Conservation (phyloP, 2,888 invertebrate species). For the Pammene fasciana region DNA sequence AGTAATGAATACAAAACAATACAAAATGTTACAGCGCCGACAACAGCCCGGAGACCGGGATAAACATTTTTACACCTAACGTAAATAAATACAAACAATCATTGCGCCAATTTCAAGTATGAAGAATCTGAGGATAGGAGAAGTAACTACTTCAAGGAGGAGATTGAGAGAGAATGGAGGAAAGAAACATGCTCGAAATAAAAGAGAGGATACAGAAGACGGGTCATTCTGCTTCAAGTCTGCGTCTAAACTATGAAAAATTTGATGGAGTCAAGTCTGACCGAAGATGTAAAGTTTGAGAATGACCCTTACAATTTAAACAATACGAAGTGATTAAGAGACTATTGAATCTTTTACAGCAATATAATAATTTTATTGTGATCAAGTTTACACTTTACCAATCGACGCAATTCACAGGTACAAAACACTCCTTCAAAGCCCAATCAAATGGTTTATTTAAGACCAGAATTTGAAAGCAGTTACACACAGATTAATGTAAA, state of each 20-base stretch:
- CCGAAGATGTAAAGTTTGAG: too few species aligned
- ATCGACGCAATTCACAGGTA: constrained; percentile 79
- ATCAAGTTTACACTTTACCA: constrained; percentile 53
- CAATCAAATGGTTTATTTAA: constrained; percentile 61
- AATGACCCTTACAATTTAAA: too few species aligned
- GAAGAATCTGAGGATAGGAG: constrained; percentile 8
- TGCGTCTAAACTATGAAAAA: too few species aligned
- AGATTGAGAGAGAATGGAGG: constrained; percentile 13
- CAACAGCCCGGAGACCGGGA: constrained; percentile 43
- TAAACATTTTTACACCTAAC: constrained; percentile 36
- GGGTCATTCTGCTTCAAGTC: too few species aligned
- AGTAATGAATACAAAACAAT: constrained; percentile 74
- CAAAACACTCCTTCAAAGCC: constrained; percentile 67
- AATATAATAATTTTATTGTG: constrained; percentile 21
- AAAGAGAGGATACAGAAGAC: constrained; percentile 26
- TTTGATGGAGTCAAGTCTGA: too few species aligned
- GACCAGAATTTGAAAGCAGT: constrained; percentile 67
- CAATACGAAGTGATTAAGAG: too few species aligned
- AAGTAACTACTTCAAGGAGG: constrained; percentile 5
- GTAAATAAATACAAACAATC: constrained; percentile 41
- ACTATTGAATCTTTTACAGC: neutral
- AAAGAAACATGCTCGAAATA: constrained; percentile 18
- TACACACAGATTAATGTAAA: constrained; percentile 35
- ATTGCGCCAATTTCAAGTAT: constrained; percentile 39
- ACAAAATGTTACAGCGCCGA: constrained; percentile 61